Evolutionary conservation across 1,140 invertebrate species (phyloP).

Genomic region (Tachypleus tridentatus): DNA sequence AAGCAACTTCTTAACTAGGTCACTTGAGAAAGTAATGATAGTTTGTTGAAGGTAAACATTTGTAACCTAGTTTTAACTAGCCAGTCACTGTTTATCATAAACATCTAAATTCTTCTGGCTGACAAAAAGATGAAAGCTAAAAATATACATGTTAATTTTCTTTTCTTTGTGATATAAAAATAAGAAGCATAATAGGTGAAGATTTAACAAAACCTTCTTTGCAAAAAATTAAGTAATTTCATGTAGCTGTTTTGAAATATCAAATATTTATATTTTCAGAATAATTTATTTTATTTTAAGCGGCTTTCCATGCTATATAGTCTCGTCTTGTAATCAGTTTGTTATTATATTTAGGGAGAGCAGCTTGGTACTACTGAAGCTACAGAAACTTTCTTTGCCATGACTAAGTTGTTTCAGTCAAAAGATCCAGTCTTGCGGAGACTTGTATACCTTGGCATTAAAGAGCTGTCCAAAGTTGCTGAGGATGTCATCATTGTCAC

Average conservation of each 20-base stretch:
- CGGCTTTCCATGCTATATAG: no score
- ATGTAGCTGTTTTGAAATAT: no score
- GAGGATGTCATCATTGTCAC: slow-evolving; percentile 99
- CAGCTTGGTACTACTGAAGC: slow-evolving; percentile 83
- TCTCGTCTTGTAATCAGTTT: slow-evolving; percentile 12
- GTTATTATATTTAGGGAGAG: slow-evolving; percentile 52
- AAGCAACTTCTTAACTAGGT: no score
- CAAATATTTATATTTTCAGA: not conserved
- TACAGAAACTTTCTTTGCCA: slow-evolving; percentile 97
- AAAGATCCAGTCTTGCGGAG: slow-evolving; percentile 87
- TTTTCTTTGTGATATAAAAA: not conserved
- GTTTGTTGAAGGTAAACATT: no score
- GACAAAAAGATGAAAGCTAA: no score
- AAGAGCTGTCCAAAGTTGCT: slow-evolving; percentile 85
- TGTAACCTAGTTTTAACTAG: no score
- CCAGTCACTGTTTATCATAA: no score
- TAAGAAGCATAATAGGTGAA: not conserved
- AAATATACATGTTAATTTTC: no score
- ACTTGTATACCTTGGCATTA: slow-evolving; percentile 95
- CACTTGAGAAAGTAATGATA: no score
- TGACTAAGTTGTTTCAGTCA: slow-evolving; percentile 97
- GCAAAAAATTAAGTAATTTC: not conserved
- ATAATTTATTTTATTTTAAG: no score
- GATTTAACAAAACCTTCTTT: not conserved
- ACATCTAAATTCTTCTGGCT: no score